Evolutionary conservation across 92 coral and sea anemone species (phyloP), one percentile per base, ranked within the genome.

Genomic region (Ricordea florida): DNA sequence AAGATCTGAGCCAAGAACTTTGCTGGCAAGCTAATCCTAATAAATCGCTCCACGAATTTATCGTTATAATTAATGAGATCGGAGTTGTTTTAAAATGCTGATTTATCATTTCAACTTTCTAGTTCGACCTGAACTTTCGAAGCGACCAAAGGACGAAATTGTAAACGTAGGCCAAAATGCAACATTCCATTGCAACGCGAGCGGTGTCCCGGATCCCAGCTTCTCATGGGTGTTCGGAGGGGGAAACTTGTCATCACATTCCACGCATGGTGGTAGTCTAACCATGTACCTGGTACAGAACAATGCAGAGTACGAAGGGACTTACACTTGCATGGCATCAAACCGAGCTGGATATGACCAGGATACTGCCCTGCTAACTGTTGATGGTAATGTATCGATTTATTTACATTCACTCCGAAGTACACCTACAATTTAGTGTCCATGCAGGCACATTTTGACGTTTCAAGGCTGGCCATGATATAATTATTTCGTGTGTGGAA

Each of bases 91-190:
- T 26, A 28, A 25, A 7, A 21, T 27, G 28, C 15, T 2, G 21
- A 10, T 29, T 33, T 26, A 25, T 27, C 14, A 37, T 57, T 1
- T 15, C 15, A 30, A 21, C 2, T 61, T 42, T 65, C 10, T 29
- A 82, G 87, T 82, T 74, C 47, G 24, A 28, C 87, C 87, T n/a
- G 81, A 82, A 62, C 55, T 73, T 75, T 42, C 62, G 17, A 42
- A 23, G 27, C 28, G 11, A 18, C 82, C 82, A 3, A 10, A 21
- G 21, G 27, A 18, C 21, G 23, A 21, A 23, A 53, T 43, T 50
- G 64, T 30, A 34, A 38, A 29, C 21, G 61, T 4, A 23, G 81
- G 44, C 42, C 56, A 37, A 3, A 53, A 46, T 30, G 74, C 66
- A 5, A 73, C 82, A 27, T 74, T 82, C 23, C 49, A 29, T 26